A percentile compares a stretch with the other conserved stretches of the same genome.
Conservation (phyloP, 2,797 vertebrate genomes). For the Molossus molossus region DNA sequence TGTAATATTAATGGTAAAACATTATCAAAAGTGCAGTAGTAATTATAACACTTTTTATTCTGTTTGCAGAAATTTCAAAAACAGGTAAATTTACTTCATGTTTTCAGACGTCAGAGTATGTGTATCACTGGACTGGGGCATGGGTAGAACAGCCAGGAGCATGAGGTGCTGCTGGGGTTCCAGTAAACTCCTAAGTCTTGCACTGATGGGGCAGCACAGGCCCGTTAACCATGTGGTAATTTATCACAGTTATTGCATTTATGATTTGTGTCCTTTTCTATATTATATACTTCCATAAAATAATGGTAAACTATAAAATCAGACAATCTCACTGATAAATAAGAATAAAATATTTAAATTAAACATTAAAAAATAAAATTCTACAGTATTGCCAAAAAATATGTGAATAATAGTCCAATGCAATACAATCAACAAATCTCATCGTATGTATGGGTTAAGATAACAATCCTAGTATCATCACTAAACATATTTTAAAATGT, state of each 20-base stretch:
- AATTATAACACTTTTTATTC: background rate
- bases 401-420: background rate
- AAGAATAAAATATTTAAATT: background rate
- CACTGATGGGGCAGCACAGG: background rate
- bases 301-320: background rate
- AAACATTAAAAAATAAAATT: background rate
- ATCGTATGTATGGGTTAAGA: background rate
- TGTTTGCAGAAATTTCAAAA: background rate
- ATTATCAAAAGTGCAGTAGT: background rate
- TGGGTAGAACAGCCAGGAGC: rapidly evolving
- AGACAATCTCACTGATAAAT: background rate
- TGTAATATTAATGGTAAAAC: background rate
- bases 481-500: background rate
- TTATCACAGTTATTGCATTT: background rate
- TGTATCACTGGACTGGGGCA: background rate
- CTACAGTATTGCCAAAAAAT: background rate
- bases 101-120: background rate
- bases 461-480: background rate
- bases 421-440: background rate
- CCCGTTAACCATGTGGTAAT: background rate
- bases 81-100: background rate
- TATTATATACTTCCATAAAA: background rate
- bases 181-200: background rate
- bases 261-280: background rate
- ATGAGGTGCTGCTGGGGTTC: rapidly evolving